Percentiles rank a stretch among this genome's conserved stretches.
phyloP scores from a whole-genome alignment of 1,140 invertebrate species.

The Lucilia sericata region DNA sequence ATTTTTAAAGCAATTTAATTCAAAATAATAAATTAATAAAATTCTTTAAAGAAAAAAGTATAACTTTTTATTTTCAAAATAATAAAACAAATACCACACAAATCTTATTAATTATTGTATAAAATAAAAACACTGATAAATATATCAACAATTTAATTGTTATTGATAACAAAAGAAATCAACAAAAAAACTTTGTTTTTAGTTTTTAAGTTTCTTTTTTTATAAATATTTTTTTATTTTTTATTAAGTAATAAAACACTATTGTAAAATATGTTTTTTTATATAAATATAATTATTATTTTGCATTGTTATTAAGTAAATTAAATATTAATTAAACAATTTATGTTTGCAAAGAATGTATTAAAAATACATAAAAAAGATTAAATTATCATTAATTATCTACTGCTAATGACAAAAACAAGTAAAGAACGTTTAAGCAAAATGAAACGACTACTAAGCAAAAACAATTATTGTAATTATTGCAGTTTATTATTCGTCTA shows the following conservation, averaged over 20 bases:
- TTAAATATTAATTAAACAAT: not conserved
- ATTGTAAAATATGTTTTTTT: conserved; percentile 26
- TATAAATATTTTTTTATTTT: conserved; percentile 16
- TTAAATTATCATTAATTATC: not conserved
- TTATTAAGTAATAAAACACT: conserved; percentile 1
- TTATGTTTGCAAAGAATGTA: conserved; percentile 33
- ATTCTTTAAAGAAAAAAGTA: not conserved
- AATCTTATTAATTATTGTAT: conserved; percentile 26
- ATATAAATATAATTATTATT: not conserved
- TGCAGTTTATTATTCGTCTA: conserved; percentile 34
- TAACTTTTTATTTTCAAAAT: not conserved
- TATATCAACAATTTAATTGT: conserved; percentile 38
- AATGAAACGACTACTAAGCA: no score
- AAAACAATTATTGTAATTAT: conserved; percentile 31
- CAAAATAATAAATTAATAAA: not conserved
- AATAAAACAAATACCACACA: not conserved
- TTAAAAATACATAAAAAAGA: conserved; percentile 36
- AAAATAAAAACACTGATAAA: not conserved
- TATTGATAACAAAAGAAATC: conserved; percentile 5
- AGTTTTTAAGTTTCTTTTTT: conserved; percentile 29
- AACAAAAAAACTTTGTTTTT: conserved; percentile 25
- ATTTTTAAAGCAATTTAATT: conserved; percentile 34
- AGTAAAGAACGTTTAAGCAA: no score
- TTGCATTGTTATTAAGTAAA: conserved; percentile 22
- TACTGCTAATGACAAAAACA: not conserved